Conservation (phyloP, 1,140 invertebrate genomes). For the Dreissena polymorpha region DNA sequence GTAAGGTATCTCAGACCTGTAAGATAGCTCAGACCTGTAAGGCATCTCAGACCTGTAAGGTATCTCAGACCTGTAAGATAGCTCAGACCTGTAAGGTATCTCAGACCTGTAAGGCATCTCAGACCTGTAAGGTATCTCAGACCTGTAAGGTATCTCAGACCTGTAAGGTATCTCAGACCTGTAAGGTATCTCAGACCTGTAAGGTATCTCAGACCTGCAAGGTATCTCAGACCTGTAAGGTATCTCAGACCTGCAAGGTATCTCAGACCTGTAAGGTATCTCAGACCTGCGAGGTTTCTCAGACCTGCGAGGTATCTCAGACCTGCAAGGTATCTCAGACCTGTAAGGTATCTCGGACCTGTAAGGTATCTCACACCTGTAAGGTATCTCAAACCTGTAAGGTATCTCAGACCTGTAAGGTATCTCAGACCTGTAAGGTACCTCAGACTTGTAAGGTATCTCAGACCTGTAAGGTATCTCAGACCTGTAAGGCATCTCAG, state of each 20-base stretch:
- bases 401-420: conserved; percentile 72
- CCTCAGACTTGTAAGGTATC: conserved; percentile 70
- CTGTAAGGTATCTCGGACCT: conserved; percentile 71
- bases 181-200: conserved; percentile 71
- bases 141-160: conserved; percentile 70
- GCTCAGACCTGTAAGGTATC: conserved; percentile 71
- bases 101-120: conserved; percentile 70
- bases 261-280: conserved; percentile 69
- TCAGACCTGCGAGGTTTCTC: conserved; percentile 71
- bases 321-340: conserved; percentile 70
- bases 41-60: conserved; percentile 72
- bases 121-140: conserved; percentile 70
- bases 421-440: too few relatives aligned
- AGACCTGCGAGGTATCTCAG: conserved; percentile 70
- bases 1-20: conserved; percentile 74
- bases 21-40: conserved; percentile 67
- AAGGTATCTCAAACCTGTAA: conserved; percentile 71
- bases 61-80: too few relatives aligned
- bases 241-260: conserved; percentile 72
- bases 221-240: conserved; percentile 72
- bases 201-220: conserved; percentile 71
- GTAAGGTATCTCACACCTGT: conserved; percentile 71
- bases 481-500: conserved; percentile 69
- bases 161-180: conserved; percentile 70
- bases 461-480: conserved; percentile 71